phyloP scores from a whole-genome alignment of 2,888 invertebrate species.

The Marasmarcha lunaedactyla region DNA sequence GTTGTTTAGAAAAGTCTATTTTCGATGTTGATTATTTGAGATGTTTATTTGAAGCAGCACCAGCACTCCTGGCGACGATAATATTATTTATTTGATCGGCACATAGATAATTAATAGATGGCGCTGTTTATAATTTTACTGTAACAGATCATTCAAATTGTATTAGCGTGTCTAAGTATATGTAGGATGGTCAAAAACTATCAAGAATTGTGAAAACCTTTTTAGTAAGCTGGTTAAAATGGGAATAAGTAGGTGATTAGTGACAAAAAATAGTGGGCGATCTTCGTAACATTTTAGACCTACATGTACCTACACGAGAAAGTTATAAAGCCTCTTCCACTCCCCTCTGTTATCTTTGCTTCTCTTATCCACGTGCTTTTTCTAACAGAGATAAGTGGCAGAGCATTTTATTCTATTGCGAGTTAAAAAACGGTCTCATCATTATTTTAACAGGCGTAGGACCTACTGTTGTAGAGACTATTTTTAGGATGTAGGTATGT shows the following conservation, averaged over 20 bases:
- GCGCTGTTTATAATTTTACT: background rate
- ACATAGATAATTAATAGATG: background rate
- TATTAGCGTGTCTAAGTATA: conserved; percentile 1
- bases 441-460: no score
- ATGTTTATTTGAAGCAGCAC: background rate
- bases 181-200: background rate
- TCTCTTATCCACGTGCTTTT: no score
- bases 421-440: no score
- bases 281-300: no score
- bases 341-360: no score
- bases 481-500: no score
- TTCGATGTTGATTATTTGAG: background rate
- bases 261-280: no score
- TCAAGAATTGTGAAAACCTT: background rate
- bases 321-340: no score
- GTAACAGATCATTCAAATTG: conserved; percentile 3
- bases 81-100: background rate
- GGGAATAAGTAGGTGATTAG: conserved; percentile 27
- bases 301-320: no score
- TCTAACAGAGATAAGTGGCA: no score
- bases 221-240: conserved; percentile 30
- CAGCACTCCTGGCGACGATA: background rate
- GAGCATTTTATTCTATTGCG: no score
- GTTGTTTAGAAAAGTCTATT: conserved; percentile 2
- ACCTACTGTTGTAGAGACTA: no score